These are phyloP conservation scores for Nyctalus aviator DNA, from an alignment of 2,797 vertebrate species.

Conservation along the genomic window DNA sequence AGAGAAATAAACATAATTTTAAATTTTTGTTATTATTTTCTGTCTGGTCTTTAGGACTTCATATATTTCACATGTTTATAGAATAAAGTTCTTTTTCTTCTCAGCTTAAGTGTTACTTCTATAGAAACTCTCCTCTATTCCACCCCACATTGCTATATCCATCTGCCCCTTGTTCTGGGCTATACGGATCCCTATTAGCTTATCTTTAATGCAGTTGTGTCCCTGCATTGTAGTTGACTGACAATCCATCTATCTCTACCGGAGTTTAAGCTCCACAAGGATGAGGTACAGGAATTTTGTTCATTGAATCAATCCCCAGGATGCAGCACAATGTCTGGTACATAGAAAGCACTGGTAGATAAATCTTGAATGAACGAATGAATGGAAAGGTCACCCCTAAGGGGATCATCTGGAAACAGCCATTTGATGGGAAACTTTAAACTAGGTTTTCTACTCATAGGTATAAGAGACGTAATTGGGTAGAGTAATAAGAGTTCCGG, in stretches of 20 bases:
- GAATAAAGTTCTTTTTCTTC: background rate
- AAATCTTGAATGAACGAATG: background rate
- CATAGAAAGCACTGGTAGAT: background rate
- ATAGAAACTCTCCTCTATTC: background rate
- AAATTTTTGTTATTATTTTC: constrained; percentile 54
- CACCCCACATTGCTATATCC: background rate
- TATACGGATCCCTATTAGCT: background rate
- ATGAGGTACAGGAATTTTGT: background rate
- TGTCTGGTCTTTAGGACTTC: background rate
- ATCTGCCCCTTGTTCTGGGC: background rate
- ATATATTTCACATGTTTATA: background rate
- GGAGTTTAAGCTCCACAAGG: background rate
- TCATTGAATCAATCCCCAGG: background rate
- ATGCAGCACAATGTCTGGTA: background rate
- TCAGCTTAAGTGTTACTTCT: constrained; percentile 11
- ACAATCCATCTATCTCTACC: background rate
- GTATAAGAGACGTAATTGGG: constrained; percentile 28
- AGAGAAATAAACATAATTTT: constrained; percentile 43
- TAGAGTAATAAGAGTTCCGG: constrained; percentile 32
- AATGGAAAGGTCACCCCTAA: constrained; percentile 41
- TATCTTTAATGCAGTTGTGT: background rate
- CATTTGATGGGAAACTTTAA: constrained; percentile 56
- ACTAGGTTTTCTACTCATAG: constrained; percentile 44
- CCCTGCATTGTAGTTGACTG: background rate
- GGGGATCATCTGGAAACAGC: constrained; percentile 63